Base-by-base conservation (phyloP, 2,888 invertebrate species). In the Tanypteryx hageni region DNA sequence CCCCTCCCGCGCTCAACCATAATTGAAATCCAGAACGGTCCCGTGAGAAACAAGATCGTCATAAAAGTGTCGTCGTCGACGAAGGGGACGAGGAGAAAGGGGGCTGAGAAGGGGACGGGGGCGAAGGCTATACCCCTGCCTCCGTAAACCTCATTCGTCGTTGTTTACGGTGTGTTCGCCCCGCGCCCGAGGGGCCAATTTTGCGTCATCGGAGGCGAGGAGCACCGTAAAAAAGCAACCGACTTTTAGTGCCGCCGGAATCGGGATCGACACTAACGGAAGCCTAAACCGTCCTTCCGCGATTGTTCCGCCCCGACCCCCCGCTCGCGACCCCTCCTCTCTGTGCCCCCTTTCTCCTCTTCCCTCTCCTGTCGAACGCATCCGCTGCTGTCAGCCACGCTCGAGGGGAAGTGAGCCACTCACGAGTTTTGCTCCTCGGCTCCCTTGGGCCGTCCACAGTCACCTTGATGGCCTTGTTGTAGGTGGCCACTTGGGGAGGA, bases 381-480 rank as follows among this genome's bases (percentile, higher is more conserved):
- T 44, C 44, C 44, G 44, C 76, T 27, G 76, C 22, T 22, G 22
- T 27, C 76, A 76, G 11, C 13, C 76, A 76, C 27, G 68, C 27
- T 22, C 76, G 18, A 27, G 18, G 44, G 44, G 44, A 44, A 44
- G 44, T 44, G 44, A 44, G 44, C 44, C 44, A 97, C 98, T 98
- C 96, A 99, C 99, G 98, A 95, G 98, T 98, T 96, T 99, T 99
- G 93, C 98, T 98, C 94, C 99, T 96, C 0, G 99, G 99, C 95
- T 99, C 99, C 94, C 99, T 96, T 0, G 99, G 99, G 94, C 99
- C 99, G 95, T 99, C 99, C 92, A 99, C 99, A 92, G 99, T 99
- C 93, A 99, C 99, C 96, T 99, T 99, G 95, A 99, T 99, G 94
- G 99, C 99, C 96, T 99, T 99, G 95, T 97, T 97, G 96, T 99